Evolutionary conservation across 2,113 vertebrate genomes (phyloP), one percentile per base, ranked within the genome.

Genomic region (Taxidea taxus): DNA sequence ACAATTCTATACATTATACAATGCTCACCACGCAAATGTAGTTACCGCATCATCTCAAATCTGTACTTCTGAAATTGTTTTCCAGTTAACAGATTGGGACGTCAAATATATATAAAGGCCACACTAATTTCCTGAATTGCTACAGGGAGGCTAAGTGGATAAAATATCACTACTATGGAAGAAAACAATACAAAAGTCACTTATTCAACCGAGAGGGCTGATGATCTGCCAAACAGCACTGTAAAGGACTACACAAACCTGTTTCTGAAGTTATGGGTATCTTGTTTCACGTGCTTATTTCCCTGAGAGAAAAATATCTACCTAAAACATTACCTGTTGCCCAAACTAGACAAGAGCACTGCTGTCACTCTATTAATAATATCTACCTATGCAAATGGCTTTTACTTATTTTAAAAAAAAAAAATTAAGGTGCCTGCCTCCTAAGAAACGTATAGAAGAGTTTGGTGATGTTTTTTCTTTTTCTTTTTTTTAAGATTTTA

Each of bases 371-470:
- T 86, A 47, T 78, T 78, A 95, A 25, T 15, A 94, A 90, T 23
- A 62, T 13, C 54, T 70, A 95, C 12, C 39, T 81, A 93, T 39
- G 91, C 44, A 92, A 93, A 91, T 42, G 64, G 49, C 20, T 95
- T 84, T 84, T 72, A 91, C 62, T 88, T 90, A 89, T 94, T 91
- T 95, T 62, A 82, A 83, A 70, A 83, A 70, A 83, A 70, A 89
- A 88, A 64, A 60, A 92, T 62, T 80, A 94, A 72, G 42, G 49
- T 60, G 13, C 27, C 42, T 80, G 39, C 9, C 54, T 84, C 90
- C 6, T 31, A 82, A 94, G 51, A 54, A 13, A 94, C 14, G 85
- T 25, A 16, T 58, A 58, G 91, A 91, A 94, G 42, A 90, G 34
- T 51, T 54, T 58, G 5, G 23, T 56, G 34, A 72, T 82, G 75